These are phyloP conservation scores for Scleropages formosus DNA, from an alignment of 2,797 vertebrate species.

Conservation along the genomic window DNA sequence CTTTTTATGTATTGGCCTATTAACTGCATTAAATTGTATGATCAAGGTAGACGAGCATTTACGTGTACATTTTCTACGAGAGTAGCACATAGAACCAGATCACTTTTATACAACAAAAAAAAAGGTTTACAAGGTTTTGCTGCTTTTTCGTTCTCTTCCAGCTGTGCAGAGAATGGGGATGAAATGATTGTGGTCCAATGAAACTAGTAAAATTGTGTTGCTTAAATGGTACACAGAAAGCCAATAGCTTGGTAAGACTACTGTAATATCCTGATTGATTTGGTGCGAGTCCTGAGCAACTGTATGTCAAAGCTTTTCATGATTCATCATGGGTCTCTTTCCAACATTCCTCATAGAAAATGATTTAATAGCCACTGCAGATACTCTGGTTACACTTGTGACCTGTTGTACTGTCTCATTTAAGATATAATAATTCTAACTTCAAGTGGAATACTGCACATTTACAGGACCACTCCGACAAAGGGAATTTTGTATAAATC, in stretches of 20 bases:
- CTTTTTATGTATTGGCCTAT: slow-evolving; percentile 79
- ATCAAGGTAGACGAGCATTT: slow-evolving; percentile 54
- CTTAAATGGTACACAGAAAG: slow-evolving; percentile 40
- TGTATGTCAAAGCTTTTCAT: not conserved
- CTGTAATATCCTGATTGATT: not conserved
- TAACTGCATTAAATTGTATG: slow-evolving; percentile 67
- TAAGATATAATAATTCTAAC: not conserved
- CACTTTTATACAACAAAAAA: slow-evolving; percentile 64
- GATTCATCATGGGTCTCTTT: not conserved
- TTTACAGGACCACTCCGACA: slow-evolving; percentile 15
- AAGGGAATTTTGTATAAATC: slow-evolving; percentile 18
- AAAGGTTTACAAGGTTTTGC: slow-evolving; percentile 33
- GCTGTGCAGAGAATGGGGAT: slow-evolving; percentile 27
- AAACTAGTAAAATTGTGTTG: slow-evolving; percentile 21
- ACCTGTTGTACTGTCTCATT: not conserved
- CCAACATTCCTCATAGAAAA: not conserved
- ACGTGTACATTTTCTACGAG: slow-evolving; percentile 79
- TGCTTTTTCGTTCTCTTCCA: slow-evolving; percentile 10
- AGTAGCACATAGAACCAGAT: slow-evolving; percentile 64
- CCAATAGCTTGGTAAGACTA: slow-evolving; percentile 21
- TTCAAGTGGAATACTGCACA: slow-evolving; percentile 12
- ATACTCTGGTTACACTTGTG: not conserved
- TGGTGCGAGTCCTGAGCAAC: slow-evolving; percentile 1
- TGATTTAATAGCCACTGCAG: not conserved
- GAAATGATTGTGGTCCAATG: slow-evolving; percentile 30